phyloP scores from a whole-genome alignment of 2,113 vertebrate species.

The Rafetus swinhoei region DNA sequence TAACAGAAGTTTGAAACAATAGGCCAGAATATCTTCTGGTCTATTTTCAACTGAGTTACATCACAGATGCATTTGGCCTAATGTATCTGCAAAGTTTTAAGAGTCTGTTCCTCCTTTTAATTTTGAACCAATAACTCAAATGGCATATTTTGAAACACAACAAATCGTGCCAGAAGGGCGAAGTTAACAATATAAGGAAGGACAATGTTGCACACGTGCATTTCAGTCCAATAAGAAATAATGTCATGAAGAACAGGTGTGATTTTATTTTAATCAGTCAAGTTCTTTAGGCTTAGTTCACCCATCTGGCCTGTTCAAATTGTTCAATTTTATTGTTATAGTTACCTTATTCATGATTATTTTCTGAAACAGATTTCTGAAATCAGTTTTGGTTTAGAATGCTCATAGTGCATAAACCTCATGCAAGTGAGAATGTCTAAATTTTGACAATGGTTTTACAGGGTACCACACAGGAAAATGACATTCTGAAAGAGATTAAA shows the following conservation, averaged over 20 bases:
- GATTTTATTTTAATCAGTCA: not conserved
- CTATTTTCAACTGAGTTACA: too few relatives aligned
- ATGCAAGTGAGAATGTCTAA: not conserved
- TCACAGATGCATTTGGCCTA: not conserved
- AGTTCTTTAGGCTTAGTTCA: not conserved
- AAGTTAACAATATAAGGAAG: not conserved
- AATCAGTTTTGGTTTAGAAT: not conserved
- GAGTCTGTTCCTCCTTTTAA: too few relatives aligned
- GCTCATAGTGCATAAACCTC: not conserved
- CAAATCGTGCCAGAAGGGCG: not conserved
- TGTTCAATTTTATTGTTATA: not conserved
- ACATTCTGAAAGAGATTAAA: not conserved
- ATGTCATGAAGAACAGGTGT: not conserved
- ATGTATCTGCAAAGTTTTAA: not conserved
- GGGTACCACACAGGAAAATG: not conserved
- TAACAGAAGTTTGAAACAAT: not conserved
- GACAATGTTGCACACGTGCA: fast-evolving
- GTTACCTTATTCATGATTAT: not conserved
- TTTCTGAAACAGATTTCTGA: not conserved
- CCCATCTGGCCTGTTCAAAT: not conserved
- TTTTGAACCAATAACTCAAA: not conserved
- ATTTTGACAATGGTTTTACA: not conserved
- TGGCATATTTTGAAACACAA: not conserved
- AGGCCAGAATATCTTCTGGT: not conserved
- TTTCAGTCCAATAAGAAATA: not conserved